phyloP scores from a whole-genome alignment of 1,140 invertebrate species.

The Dryas iulia region DNA sequence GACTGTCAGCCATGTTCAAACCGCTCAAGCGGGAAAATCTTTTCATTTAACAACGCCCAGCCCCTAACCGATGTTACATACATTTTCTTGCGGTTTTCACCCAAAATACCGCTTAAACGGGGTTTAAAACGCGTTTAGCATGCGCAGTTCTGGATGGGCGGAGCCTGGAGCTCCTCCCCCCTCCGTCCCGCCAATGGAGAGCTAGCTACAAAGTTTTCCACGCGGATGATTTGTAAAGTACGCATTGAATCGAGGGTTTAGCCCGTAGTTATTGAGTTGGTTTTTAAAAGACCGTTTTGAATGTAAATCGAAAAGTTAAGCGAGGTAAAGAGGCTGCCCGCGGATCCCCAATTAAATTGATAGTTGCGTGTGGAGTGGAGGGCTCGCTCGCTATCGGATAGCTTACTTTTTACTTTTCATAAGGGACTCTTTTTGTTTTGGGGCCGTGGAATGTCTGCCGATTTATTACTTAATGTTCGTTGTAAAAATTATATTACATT shows the following conservation, averaged over 20 bases:
- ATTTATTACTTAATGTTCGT: conserved; percentile 1
- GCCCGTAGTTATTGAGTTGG: conserved; percentile 74
- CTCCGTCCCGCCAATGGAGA: conserved; percentile 45
- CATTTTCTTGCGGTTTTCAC: conserved; percentile 78
- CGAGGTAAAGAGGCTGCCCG: conserved; percentile 72
- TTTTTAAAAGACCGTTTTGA: conserved; percentile 79
- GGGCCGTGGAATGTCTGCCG: background rate
- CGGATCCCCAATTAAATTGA: conserved; percentile 76
- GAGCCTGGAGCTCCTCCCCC: conserved; percentile 54
- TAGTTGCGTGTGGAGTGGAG: conserved; percentile 59
- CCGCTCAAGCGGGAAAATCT: conserved; percentile 72
- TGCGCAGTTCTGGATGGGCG: conserved; percentile 60
- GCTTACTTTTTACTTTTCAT: conserved; percentile 13
- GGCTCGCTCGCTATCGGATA: conserved; percentile 23
- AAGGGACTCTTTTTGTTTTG: background rate
- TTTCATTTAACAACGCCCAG: conserved; percentile 76
- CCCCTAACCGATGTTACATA: conserved; percentile 72
- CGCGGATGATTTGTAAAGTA: conserved; percentile 65
- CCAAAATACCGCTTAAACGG: conserved; percentile 79
- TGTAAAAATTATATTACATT: background rate
- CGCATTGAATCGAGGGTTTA: conserved; percentile 66
- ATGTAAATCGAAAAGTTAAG: conserved; percentile 80
- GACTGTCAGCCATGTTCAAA: conserved; percentile 74
- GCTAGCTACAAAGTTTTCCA: conserved; percentile 53
- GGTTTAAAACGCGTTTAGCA: conserved; percentile 76